Base-by-base conservation (phyloP, 2,797 vertebrate genomes). In the Cryptoblepharus egeriae region DNA sequence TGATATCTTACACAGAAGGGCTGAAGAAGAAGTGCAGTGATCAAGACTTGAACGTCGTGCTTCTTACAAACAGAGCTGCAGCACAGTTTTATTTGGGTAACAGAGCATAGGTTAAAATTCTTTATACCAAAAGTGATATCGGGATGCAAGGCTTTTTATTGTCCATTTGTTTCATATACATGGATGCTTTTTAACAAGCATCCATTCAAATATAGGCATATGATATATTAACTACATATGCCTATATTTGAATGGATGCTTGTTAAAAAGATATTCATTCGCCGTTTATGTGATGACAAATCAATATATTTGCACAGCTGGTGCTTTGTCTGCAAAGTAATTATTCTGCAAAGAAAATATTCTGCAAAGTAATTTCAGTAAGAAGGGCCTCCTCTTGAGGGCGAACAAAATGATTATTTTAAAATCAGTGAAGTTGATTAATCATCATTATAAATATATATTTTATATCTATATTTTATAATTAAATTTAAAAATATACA, bases 61-160 rank as follows among this genome's bases (percentile, higher is more conserved):
- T 99, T 68, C 94, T 96, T 84, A 95, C 98, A 2, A 99, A 99
- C 95, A 94, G 98, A 2, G 98, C 96, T 0, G 98, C 98, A 0
- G 97, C 98, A 0, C 97, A 99, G 11, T 99, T 97, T 79, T 81
- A 98, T 87, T 84, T 98, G 35, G 97, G 98, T 99, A 88, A 75
- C 2, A 5, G 18, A 24, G 0, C 2, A 2, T n/a, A 0, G 45
- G 8, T 58, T 72, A 49, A n/a, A 16, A 35, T 72, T 69, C 6
- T 67, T 10, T 52, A 30, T 58, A 49, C 26, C 28, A 28, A 63
- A 73, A 22, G 20, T 24, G 18, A 49, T 70, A 45, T 35, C 13
- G 35, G 65, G 10, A 65, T 45, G 12, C 42, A 20, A 5, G 15
- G 11, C 11, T 22, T 2, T 64, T 26, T 3, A 7, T 52, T 16